Evolutionary conservation across 64 coral and sea anemone species (phyloP).

Genomic region (Cladopsammia gracilis): DNA sequence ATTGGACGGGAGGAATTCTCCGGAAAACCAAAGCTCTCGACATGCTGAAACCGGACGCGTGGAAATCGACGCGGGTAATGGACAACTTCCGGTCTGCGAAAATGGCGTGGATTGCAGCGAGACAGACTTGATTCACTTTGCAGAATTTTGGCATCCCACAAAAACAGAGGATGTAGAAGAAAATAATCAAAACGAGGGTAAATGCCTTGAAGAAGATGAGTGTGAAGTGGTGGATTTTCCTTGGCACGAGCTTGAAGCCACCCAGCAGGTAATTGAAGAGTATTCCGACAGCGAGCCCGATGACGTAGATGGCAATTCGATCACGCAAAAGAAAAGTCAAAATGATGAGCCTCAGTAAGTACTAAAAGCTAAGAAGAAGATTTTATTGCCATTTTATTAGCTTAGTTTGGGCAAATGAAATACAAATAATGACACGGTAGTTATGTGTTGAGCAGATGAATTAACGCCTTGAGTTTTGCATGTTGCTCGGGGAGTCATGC

Average conservation of each 20-base stretch:
- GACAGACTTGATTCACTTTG: conserved; percentile 80
- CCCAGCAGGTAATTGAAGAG: conserved; percentile 69
- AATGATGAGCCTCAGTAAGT: conserved; percentile 14
- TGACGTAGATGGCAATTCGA: neutral
- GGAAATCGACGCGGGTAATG: neutral
- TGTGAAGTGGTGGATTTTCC: conserved; percentile 63
- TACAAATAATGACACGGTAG: neutral
- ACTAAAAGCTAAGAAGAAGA: no score
- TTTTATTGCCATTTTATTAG: neutral
- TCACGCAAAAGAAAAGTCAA: neutral
- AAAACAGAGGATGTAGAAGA: neutral
- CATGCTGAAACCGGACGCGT: neutral
- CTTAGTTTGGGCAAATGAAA: neutral
- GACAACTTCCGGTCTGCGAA: conserved; percentile 58
- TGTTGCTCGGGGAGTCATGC: no score
- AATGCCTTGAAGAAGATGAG: conserved; percentile 48
- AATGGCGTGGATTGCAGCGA: conserved; percentile 64
- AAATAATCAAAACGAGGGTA: neutral
- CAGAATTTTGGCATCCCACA: conserved; percentile 85
- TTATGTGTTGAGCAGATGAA: no score
- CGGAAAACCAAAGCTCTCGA: neutral
- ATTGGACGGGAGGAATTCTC: neutral
- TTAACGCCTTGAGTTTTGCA: no score
- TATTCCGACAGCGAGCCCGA: conserved; percentile 7
- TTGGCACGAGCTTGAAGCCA: conserved; percentile 16